A percentile compares a stretch with the other conserved stretches of the same genome.
Conservation (phyloP, 2,888 invertebrate species). For the Agapostemon virescens region DNA sequence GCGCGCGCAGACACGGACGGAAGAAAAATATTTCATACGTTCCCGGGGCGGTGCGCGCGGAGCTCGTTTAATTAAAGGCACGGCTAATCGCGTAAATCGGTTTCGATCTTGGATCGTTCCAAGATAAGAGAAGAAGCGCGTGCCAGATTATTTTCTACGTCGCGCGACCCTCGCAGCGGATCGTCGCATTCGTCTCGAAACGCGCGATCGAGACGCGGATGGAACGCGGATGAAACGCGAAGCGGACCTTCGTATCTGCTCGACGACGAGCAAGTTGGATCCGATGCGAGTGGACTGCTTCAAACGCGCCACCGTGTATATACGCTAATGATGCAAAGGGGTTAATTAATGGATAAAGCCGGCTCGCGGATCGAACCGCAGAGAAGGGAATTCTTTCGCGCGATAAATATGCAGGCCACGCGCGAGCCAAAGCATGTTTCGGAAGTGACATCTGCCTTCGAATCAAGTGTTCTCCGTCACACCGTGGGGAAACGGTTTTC, state of each 20-base stretch:
- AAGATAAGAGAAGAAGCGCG: not conserved
- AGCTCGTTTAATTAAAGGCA: slow-evolving; percentile 32
- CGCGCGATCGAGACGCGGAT: too few relatives aligned
- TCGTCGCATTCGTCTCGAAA: too few relatives aligned
- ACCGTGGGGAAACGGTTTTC: slow-evolving; percentile 62
- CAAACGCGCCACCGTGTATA: too few relatives aligned
- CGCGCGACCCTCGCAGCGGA: too few relatives aligned
- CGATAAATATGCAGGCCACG: slow-evolving; percentile 58
- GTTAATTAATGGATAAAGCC: slow-evolving; percentile 1
- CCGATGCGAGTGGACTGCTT: too few relatives aligned
- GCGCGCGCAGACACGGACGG: not conserved
- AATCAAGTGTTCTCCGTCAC: slow-evolving; percentile 66
- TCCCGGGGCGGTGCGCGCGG: slow-evolving; percentile 11
- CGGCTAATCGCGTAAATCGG: slow-evolving; percentile 2
- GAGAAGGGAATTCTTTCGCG: slow-evolving; percentile 24
- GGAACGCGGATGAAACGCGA: too few relatives aligned
- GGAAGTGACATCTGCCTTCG: slow-evolving; percentile 71
- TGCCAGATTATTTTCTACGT: too few relatives aligned
- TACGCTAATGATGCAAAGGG: not conserved
- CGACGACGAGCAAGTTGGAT: too few relatives aligned
- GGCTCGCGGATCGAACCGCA: slow-evolving; percentile 12
- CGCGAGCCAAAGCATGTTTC: slow-evolving; percentile 51
- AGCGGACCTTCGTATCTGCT: too few relatives aligned
- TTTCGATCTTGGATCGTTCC: slow-evolving; percentile 1
- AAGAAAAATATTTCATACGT: slow-evolving; percentile 24